A percentile compares a stretch with the other conserved stretches of the same genome.
Conservation (phyloP, 2,888 invertebrate genomes). For the Sphaerophoria taeniata region DNA sequence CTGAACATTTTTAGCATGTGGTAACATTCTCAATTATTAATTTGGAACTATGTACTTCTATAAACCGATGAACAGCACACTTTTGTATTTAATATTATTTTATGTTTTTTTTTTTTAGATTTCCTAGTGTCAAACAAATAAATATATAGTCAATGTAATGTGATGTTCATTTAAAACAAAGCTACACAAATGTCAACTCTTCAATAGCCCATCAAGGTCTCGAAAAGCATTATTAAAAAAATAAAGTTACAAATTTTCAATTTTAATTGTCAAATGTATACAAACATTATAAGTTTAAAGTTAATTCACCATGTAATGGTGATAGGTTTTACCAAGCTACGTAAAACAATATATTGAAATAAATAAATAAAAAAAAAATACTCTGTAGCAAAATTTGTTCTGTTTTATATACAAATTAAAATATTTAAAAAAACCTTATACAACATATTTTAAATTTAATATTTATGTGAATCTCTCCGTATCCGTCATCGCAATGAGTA, state of each 20-base stretch:
- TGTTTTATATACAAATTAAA: constrained; percentile 57
- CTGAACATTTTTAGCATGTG: too few species aligned
- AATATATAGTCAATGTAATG: constrained; percentile 25
- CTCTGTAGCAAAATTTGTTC: constrained; percentile 51
- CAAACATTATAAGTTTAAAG: constrained; percentile 30
- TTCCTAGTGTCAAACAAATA: constrained; percentile 31
- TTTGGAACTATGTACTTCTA: background rate
- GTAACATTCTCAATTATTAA: too few species aligned
- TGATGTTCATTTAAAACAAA: constrained; percentile 15
- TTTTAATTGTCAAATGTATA: constrained; percentile 42
- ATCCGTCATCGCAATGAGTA: constrained; percentile 36
- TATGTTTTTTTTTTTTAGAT: constrained; percentile 42
- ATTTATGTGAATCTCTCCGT: constrained; percentile 57
- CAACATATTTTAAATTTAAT: constrained; percentile 19
- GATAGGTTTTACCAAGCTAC: constrained; percentile 55
- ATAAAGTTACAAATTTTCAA: constrained; percentile 43
- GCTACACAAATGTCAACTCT: background rate
- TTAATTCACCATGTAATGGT: constrained; percentile 49
- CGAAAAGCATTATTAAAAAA: constrained; percentile 44
- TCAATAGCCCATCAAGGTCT: constrained; percentile 39
- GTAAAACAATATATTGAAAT: constrained; percentile 18
- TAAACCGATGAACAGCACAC: background rate
- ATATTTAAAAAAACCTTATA: constrained; percentile 4
- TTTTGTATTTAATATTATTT: background rate
- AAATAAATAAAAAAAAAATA: constrained; percentile 48